phyloP scores from a whole-genome alignment of 2,113 vertebrate species.

The Apteryx owenii region DNA sequence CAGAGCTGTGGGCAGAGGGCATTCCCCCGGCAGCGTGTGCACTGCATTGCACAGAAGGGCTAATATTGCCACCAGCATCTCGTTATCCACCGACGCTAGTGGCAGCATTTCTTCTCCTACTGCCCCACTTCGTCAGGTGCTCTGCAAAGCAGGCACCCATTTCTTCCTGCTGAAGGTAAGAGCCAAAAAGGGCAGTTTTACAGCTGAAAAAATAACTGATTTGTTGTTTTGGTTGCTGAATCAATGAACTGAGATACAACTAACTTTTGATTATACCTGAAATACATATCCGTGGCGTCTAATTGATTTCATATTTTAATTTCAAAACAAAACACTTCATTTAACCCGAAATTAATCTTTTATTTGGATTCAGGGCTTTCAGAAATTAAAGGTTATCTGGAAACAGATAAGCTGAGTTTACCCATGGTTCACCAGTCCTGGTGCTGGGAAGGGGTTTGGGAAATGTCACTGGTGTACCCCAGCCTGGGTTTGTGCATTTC shows the following conservation, averaged over 20 bases:
- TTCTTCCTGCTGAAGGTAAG: background rate
- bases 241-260: background rate
- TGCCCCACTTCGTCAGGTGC: background rate
- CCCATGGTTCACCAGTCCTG: background rate
- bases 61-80: background rate
- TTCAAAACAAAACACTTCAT: background rate
- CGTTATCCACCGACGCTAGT: background rate
- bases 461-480: background rate
- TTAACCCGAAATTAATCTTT: background rate
- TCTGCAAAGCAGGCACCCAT: background rate
- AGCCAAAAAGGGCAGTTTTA: background rate
- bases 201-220: background rate
- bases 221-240: background rate
- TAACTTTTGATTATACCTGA: background rate
- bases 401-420: background rate
- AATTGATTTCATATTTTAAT: background rate
- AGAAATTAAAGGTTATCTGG: background rate
- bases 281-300: background rate
- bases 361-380: background rate
- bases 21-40: background rate
- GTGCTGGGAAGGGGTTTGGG: background rate
- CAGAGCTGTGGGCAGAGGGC: background rate
- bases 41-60: background rate
- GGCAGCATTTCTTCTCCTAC: rapidly evolving
- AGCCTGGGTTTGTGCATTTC: background rate